Percentiles rank a stretch among this genome's conserved stretches.
These are phyloP conservation scores for Melopsittacus undulatus DNA, from an alignment of 2,797 vertebrate species.

Conservation along the genomic window DNA sequence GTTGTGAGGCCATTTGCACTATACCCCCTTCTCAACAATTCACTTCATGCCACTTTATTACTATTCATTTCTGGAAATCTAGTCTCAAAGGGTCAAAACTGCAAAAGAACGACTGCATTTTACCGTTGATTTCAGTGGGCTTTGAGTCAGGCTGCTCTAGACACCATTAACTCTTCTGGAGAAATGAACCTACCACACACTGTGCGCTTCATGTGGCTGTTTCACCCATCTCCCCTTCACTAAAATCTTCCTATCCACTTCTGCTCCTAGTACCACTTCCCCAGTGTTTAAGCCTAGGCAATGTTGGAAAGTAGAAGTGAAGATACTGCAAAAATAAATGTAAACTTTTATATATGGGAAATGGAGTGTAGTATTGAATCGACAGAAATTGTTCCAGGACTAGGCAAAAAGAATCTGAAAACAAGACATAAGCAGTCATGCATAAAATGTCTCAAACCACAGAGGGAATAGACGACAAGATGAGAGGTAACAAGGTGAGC, in stretches of 20 bases:
- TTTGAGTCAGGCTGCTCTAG: background rate
- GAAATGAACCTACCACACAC: background rate
- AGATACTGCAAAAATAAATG: background rate
- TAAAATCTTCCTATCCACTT: background rate
- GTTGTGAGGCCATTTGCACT: accelerated
- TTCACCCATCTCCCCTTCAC: background rate
- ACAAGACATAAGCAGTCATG: constrained; percentile 63
- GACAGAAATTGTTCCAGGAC: constrained; percentile 33
- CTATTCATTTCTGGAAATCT: background rate
- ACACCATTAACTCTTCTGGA: background rate
- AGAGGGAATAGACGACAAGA: constrained; percentile 56
- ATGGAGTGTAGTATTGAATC: constrained; percentile 6
- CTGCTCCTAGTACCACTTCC: background rate
- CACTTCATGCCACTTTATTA: background rate
- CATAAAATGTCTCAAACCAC: constrained; percentile 68
- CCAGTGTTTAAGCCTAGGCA: background rate
- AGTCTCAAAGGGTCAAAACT: background rate
- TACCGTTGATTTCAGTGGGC: background rate
- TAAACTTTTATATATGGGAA: constrained; percentile 23
- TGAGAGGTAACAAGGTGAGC: constrained; percentile 65
- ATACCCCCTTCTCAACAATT: accelerated
- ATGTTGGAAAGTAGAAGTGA: background rate
- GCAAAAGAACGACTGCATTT: background rate
- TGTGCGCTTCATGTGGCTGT: background rate
- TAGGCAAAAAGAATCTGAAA: constrained; percentile 53